Conservation (phyloP, 1,140 invertebrate species). For the Anastatus disparis region DNA sequence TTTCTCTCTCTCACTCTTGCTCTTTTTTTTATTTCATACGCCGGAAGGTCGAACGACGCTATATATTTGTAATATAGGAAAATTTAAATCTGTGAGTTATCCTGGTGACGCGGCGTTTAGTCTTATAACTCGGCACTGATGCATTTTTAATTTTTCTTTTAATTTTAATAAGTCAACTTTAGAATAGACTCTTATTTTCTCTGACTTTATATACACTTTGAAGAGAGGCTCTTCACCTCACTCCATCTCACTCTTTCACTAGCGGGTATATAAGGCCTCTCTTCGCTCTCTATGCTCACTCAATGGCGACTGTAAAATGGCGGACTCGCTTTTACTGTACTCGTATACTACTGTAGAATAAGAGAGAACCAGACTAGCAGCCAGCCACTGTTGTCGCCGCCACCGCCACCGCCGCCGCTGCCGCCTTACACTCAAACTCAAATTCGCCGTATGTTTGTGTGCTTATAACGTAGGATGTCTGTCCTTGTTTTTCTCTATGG, state of each 20-base stretch:
- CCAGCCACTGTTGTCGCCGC: slow-evolving; percentile 6
- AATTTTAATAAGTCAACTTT: too few relatives aligned
- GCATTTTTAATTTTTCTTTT: slow-evolving; percentile 20
- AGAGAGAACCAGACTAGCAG: slow-evolving; percentile 20
- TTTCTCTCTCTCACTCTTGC: too few relatives aligned
- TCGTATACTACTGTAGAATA: slow-evolving; percentile 1
- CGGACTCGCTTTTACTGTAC: slow-evolving; percentile 71
- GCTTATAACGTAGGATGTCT: neutral
- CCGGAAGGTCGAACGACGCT: too few relatives aligned
- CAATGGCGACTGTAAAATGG: slow-evolving; percentile 94
- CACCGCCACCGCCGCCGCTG: neutral
- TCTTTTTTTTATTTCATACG: too few relatives aligned
- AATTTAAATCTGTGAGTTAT: too few relatives aligned
- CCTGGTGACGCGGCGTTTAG: slow-evolving; percentile 20
- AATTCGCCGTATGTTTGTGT: neutral
- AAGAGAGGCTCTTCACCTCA: slow-evolving; percentile 75
- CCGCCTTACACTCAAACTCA: too few relatives aligned
- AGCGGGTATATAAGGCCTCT: too few relatives aligned
- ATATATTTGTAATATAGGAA: too few relatives aligned
- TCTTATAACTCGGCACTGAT: slow-evolving; percentile 7
- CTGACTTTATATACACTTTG: too few relatives aligned
- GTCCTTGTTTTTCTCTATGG: neutral
- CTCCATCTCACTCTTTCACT: neutral
- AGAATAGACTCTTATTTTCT: too few relatives aligned
- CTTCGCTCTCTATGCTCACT: neutral